Base-by-base conservation (phyloP, 2,888 invertebrate genomes). In the Agapostemon virescens region DNA sequence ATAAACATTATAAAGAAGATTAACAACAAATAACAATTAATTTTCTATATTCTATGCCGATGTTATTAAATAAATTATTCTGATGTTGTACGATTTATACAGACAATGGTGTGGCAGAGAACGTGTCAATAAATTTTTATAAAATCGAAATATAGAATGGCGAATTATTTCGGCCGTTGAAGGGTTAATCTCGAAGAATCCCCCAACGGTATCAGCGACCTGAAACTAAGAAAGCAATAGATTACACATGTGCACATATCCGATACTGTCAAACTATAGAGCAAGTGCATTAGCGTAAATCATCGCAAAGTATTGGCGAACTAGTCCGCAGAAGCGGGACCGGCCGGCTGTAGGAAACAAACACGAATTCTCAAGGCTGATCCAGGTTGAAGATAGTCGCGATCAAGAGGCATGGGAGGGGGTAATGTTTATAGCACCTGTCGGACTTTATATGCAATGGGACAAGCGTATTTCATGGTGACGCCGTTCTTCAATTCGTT, bases 221-320 rank as follows among this genome's bases (percentile, higher is more conserved):
- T 49, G 61, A 72, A 55, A 61, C 68, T 66, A 74, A 74, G 78
- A 74, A 69, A 61, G 67, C 58, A 33, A 26, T 78, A 74, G 72
- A 79, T 81, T 72, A 75, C 73, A n/a, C 68, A 30, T 45, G 40
- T 45, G 74, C 55, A 55, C 66, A 66, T 74, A 75, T 82, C 74
- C 52, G 64, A 69, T 74, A 69, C 72, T 73, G 79, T 82, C 82
- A 70, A 83, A 82, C 69, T 79, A 45, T 52, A 26, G 40, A 33
- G 55, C 66, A 82, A 69, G 79, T 83, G 77, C 82, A 82, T 83
- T 83, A 83, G 79, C 82, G 77, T 82, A 80, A 79, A 82, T 83
- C 83, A 83, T 83, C 63, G 69, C 23, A 42, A 55, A 61, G 58
- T 81, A 82, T 79, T 61, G 74, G 78, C 52, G 72, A 64, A 42